Conservation (phyloP, 1,140 invertebrate genomes). For the Brachionus paranguensis region DNA sequence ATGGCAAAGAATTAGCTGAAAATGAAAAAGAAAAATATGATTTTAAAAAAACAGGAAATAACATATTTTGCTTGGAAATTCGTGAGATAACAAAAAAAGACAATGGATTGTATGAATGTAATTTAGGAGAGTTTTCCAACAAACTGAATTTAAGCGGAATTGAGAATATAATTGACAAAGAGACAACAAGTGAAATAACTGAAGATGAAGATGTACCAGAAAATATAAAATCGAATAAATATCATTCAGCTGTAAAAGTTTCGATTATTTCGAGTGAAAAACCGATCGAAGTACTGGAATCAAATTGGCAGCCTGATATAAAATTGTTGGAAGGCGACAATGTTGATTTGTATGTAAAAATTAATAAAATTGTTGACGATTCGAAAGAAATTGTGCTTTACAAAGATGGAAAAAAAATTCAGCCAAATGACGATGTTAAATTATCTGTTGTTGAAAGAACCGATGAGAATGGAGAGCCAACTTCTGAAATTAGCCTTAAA, state of each 20-base stretch:
- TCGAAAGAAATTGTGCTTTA: neutral
- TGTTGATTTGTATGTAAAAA: neutral
- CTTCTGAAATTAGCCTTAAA: neutral
- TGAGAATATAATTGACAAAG: neutral
- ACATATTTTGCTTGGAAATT: neutral
- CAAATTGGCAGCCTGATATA: neutral
- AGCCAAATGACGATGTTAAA: neutral
- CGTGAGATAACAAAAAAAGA: neutral
- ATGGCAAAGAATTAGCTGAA: neutral
- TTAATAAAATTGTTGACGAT: neutral
- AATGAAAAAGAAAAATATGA: neutral
- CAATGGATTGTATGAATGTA: conserved; percentile 19
- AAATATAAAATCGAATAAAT: neutral
- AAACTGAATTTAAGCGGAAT: conserved; percentile 23
- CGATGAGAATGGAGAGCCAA: neutral
- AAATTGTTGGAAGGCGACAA: neutral
- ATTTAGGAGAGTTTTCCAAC: conserved; percentile 11
- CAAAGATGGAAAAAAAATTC: neutral
- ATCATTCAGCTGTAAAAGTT: neutral
- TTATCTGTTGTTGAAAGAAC: neutral
- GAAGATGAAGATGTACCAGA: neutral
- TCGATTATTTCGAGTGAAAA: neutral
- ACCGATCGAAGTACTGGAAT: neutral
- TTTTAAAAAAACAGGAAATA: neutral
- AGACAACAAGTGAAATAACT: neutral